Base-by-base conservation (phyloP, 2,113 vertebrate genomes). In the Vicugna pacos region DNA sequence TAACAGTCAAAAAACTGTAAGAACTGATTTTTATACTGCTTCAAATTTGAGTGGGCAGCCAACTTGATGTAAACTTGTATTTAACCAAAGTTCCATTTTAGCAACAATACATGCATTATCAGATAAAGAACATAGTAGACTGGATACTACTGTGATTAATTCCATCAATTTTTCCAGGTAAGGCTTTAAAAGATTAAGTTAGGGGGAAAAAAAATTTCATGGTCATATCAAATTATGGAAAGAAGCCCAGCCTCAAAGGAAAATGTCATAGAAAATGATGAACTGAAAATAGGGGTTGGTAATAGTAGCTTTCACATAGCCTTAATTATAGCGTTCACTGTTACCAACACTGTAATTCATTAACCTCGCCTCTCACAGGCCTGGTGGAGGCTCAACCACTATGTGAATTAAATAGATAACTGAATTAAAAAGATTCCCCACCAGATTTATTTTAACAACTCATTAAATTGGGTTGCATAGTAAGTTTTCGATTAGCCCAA, bases 401-500 rank as follows among this genome's bases (percentile, higher is more conserved):
- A 75, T 0, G 12, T 60, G 67, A 97, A 96, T 85, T 94, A 96
- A 95, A 97, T 10, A 95, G 88, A 89, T 80, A 91, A 94, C 0
- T 92, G 77, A 96, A 96, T 95, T 77, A 65, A 94, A 93, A 96
- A 94, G 67, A 97, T 93, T 80, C 64, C 52, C 90, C 94, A 95
- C 19, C 48, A 94, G 64, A 87, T 93, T 52, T 94, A 82, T 83
- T 80, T 96, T 65, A 96, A 88, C 8, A 91, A 80, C 58, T 97
- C 85, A 94, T 95, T 97, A 93, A 91, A 95, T 20, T 95, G 60
- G 72, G 48, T 64, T 96, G n/a, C 75, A 91, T 76, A 86, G 69
- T 93, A 56, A 83, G 75, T 93, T 98, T 98, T 84, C 94, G 92
- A 92, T 95, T 77, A 95, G 83, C 20, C 15, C 81, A 96, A 73